Base-by-base conservation (phyloP, 2,888 invertebrate genomes). In the Noctua comes region DNA sequence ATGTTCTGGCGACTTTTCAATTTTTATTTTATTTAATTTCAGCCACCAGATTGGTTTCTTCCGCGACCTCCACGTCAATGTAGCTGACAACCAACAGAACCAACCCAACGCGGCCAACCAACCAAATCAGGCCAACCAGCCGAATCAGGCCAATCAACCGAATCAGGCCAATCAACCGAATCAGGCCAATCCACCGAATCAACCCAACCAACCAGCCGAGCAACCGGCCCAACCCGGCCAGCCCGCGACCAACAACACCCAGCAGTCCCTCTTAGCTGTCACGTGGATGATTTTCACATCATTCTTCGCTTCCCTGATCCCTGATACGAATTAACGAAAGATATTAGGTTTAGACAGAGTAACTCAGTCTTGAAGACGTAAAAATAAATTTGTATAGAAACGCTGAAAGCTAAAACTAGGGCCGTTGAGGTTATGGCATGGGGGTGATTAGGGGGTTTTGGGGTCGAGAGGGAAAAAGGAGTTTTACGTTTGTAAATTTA, bases 271-370 rank as follows among this genome's bases (percentile, higher is more conserved):
- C 82, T 95, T 99, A 84, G 98, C 98, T 68, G 97, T 99, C 36
- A 97, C 98, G 40, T 98, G 99, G 98, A 99, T 99, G 92, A 98
- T 99, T 94, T 98, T 99, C 88, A 98, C 98, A 1, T 98, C 99
- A 4, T 99, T 99, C 95, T 99, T 99, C 93, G 98, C 99, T 18
- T 99, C 99, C 1, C 97, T 99, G 76, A 98, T 99, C 93, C 99
- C 99, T 0, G 99, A 99, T 92, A 98, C 98, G 87, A 99, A 96
- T 83, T 94, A 93, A 82, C 64, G 36, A 36, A 68, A 68, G 40
- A 36, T 71, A 64, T 40, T 68, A 73, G 65, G 36, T 68, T 70
- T 73, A 72, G 40, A 68, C 54, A 85, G 76, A 57, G 59, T 51
- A 68, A 73, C 48, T 77, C 46, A 79, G 85, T 84, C 81, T 80